phyloP scores from a whole-genome alignment of 2,888 invertebrate species.

The Drosophila birchii region DNA sequence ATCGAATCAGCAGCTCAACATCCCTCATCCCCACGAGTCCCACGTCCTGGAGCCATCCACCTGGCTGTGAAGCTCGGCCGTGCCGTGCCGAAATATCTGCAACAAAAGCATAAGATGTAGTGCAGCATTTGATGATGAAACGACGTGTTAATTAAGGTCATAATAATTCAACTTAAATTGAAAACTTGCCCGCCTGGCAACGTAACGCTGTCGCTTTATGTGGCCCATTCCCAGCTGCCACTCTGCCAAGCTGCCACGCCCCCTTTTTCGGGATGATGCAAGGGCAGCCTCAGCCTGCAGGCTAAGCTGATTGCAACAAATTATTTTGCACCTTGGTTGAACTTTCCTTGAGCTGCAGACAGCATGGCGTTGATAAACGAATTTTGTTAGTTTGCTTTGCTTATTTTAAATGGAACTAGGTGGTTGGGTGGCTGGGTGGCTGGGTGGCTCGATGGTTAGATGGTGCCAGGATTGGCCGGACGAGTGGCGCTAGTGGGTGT shows the following conservation, averaged over 20 bases:
- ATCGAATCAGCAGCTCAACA: slow-evolving; percentile 76
- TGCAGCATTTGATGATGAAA: slow-evolving; percentile 81
- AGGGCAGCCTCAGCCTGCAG: slow-evolving; percentile 56
- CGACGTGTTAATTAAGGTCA: slow-evolving; percentile 84
- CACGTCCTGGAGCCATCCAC: slow-evolving; percentile 13
- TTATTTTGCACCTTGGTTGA: slow-evolving; percentile 80
- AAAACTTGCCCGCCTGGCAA: slow-evolving; percentile 68
- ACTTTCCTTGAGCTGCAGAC: slow-evolving; percentile 69
- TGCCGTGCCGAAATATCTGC: slow-evolving; percentile 72
- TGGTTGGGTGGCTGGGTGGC: slow-evolving; percentile 23
- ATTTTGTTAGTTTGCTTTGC: slow-evolving; percentile 78
- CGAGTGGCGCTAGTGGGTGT: slow-evolving; percentile 1
- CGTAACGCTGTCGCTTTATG: slow-evolving; percentile 8
- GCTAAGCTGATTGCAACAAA: slow-evolving; percentile 80
- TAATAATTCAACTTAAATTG: slow-evolving; percentile 82
- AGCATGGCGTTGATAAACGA: slow-evolving; percentile 79
- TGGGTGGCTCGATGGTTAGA: slow-evolving; percentile 7
- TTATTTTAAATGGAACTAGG: slow-evolving; percentile 68
- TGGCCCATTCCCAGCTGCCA: slow-evolving; percentile 4
- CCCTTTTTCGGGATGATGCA: slow-evolving; percentile 7
- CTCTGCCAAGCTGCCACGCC: slow-evolving; percentile 8
- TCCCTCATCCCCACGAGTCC: slow-evolving; percentile 24
- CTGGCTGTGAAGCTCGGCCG: slow-evolving; percentile 34
- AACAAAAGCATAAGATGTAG: slow-evolving; percentile 77
- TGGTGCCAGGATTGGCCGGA: slow-evolving; percentile 15